A percentile compares a stretch with the other conserved stretches of the same genome.
phyloP scores from a whole-genome alignment of 2,888 invertebrate genomes.

The Papilio gigon region DNA sequence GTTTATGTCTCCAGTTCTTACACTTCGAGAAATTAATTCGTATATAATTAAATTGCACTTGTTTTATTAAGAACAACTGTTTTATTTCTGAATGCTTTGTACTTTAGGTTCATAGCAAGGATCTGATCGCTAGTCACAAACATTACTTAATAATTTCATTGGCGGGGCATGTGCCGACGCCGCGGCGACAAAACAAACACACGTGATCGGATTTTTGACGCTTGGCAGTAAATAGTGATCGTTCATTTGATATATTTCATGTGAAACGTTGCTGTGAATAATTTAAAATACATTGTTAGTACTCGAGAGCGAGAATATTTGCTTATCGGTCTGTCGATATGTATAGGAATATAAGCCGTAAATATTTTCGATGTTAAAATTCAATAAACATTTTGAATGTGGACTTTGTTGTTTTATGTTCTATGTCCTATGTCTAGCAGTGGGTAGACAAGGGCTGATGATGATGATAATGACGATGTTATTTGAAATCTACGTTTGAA shows the following conservation, averaged over 20 bases:
- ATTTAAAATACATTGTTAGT: conserved; percentile 1
- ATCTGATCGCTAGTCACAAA: neutral
- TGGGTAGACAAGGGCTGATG: too few species aligned
- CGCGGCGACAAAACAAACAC: neutral
- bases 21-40: too few species aligned
- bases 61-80: neutral
- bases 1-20: too few species aligned
- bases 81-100: neutral
- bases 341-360: neutral
- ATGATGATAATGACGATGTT: too few species aligned
- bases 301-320: neutral
- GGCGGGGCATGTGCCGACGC: neutral
- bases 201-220: conserved; percentile 32
- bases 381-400: too few species aligned
- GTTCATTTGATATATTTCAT: conserved; percentile 13
- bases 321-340: neutral
- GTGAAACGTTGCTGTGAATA: conserved; percentile 17
- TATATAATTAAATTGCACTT: neutral
- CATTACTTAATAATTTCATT: conserved; percentile 19
- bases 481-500: too few species aligned
- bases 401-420: too few species aligned
- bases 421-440: too few species aligned
- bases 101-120: neutral
- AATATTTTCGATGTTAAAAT: neutral
- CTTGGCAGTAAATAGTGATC: neutral